Conservation (phyloP, 2,888 invertebrate genomes). For the Poecilobothrus nobilitatus region DNA sequence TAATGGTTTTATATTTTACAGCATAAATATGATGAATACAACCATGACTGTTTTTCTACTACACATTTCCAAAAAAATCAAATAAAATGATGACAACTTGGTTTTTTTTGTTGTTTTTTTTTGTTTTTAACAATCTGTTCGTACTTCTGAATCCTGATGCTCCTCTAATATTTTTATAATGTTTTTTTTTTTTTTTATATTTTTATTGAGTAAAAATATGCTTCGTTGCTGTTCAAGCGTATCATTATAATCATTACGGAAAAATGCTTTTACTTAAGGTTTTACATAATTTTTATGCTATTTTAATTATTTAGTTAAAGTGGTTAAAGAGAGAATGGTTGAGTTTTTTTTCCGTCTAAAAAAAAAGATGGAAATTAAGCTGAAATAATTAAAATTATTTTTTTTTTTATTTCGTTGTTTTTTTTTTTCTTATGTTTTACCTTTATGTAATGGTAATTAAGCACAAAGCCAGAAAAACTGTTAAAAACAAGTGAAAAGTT, state of each 20-base stretch:
- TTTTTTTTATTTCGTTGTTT: no score
- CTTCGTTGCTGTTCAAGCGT: conserved; percentile 4
- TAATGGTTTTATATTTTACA: neutral
- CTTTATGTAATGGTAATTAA: no score
- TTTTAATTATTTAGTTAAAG: neutral
- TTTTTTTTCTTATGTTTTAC: no score
- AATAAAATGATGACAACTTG: neutral
- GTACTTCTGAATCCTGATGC: neutral
- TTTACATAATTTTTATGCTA: neutral
- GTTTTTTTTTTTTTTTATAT: neutral
- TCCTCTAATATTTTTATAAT: neutral
- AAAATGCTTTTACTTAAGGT: neutral
- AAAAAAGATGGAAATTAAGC: no score
- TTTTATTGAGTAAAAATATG: neutral
- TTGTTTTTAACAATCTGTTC: neutral
- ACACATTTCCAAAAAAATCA: neutral
- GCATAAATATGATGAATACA: neutral
- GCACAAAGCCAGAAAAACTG: no score
- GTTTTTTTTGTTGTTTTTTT: no score
- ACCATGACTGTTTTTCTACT: neutral
- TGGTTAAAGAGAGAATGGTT: no score
- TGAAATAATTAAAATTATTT: no score
- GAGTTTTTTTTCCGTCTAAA: neutral
- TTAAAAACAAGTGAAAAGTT: no score
- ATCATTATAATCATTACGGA: neutral